Evolutionary conservation across 2,113 vertebrate genomes (phyloP).

Genomic region (Psittacus erithacus): DNA sequence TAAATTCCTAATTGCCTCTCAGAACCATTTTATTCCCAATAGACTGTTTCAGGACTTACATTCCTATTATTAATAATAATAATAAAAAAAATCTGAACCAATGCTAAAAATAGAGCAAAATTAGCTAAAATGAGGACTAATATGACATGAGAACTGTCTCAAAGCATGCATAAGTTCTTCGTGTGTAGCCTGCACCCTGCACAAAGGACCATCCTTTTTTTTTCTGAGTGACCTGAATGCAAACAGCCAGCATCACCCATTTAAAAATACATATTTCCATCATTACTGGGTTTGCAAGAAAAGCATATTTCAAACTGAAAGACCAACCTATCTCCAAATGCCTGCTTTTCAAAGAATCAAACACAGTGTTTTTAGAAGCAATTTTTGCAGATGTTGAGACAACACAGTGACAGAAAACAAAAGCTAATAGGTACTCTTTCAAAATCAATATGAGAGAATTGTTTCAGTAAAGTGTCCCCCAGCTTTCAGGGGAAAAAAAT

Average conservation of each 20-base stretch:
- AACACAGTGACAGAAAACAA: slow-evolving; percentile 23
- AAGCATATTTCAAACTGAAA: neutral
- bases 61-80: neutral
- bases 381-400: slow-evolving; percentile 41
- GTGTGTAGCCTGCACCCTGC: neutral
- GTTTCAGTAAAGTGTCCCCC: neutral
- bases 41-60: neutral
- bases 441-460: slow-evolving; percentile 37
- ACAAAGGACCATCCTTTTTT: neutral
- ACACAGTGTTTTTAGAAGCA: slow-evolving; percentile 9
- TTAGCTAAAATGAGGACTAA: neutral
- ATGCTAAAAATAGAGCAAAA: neutral
- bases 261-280: neutral
- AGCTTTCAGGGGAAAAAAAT: slow-evolving; percentile 2
- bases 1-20: slow-evolving; percentile 29
- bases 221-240: neutral
- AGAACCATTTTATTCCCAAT: neutral
- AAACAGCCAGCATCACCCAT: neutral
- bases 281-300: neutral
- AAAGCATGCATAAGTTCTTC: neutral
- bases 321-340: neutral
- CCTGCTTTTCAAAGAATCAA: neutral
- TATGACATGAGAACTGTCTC: neutral
- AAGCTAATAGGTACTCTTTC: slow-evolving; percentile 18
- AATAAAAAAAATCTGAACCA: neutral